Percentiles rank a stretch among this genome's conserved stretches.
Conservation (phyloP, 2,797 vertebrate genomes). For the Tadarida brasiliensis region DNA sequence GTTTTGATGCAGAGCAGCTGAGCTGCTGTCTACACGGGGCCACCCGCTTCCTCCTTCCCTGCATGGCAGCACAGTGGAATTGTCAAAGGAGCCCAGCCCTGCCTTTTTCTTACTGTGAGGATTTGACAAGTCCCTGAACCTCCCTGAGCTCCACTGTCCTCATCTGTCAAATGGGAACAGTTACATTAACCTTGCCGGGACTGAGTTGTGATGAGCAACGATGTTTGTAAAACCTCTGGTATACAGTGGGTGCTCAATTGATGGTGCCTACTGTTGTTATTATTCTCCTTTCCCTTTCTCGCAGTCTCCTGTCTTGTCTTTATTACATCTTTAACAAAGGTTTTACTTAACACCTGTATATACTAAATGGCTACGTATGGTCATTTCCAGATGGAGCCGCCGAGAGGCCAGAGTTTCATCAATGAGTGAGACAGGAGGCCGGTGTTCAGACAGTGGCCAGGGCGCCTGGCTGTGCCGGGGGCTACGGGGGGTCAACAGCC, state of each 20-base stretch:
- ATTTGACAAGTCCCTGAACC: background rate
- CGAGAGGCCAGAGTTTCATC: background rate
- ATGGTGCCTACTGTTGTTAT: background rate
- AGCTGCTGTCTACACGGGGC: background rate
- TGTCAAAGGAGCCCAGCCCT: background rate
- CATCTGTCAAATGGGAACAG: background rate
- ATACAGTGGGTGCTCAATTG: background rate
- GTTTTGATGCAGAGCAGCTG: background rate
- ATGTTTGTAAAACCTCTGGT: background rate
- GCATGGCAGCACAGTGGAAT: background rate
- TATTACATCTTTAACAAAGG: background rate
- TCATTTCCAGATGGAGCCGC: background rate
- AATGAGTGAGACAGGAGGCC: background rate
- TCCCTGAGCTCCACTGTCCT: background rate
- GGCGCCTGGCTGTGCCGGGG: background rate
- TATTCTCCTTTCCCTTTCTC: background rate
- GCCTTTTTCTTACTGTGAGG: background rate
- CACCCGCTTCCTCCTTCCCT: background rate
- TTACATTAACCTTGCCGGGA: background rate
- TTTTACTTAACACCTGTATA: background rate
- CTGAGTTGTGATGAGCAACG: background rate
- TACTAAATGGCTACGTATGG: background rate
- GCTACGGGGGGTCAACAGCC: background rate
- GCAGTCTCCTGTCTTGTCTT: background rate
- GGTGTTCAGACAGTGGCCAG: background rate